Evolutionary conservation across 1,140 invertebrate genomes (phyloP).

Genomic region (Eciton burchellii): DNA sequence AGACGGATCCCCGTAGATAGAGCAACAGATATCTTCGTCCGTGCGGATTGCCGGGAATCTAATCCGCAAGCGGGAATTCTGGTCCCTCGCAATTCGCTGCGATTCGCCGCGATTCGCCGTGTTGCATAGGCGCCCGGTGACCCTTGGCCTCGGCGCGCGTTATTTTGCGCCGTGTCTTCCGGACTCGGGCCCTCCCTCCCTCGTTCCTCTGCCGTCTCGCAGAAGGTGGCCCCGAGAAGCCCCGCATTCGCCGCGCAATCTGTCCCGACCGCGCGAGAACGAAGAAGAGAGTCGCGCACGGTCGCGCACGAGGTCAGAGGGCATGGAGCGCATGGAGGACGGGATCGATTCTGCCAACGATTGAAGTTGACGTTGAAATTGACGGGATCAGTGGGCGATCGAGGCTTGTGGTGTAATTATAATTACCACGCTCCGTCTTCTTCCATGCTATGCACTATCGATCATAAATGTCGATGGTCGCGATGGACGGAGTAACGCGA

Average conservation of each 20-base stretch:
- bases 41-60: slow-evolving; percentile 51
- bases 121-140: slow-evolving; percentile 37
- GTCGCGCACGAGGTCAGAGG: slow-evolving; percentile 25
- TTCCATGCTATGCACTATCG: slow-evolving; percentile 22
- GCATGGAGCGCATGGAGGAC: too few relatives aligned
- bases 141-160: slow-evolving; percentile 19
- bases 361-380: too few relatives aligned
- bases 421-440: slow-evolving; percentile 10
- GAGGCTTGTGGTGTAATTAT: slow-evolving; percentile 25
- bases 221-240: slow-evolving; percentile 12
- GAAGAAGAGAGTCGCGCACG: slow-evolving; percentile 13
- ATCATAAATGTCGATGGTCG: background rate
- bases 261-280: slow-evolving; percentile 23
- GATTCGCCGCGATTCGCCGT: slow-evolving; percentile 59
- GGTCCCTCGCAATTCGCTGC: slow-evolving; percentile 63
- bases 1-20: slow-evolving; percentile 50
- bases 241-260: slow-evolving; percentile 38
- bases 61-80: slow-evolving; percentile 56
- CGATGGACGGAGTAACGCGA: too few relatives aligned
- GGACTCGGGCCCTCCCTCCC: slow-evolving; percentile 27
- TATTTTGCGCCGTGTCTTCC: slow-evolving; percentile 48
- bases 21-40: slow-evolving; percentile 71
- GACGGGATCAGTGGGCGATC: too few relatives aligned
- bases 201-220: too few relatives aligned
- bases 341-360: too few relatives aligned